Base-by-base conservation (phyloP, 2,797 vertebrate genomes). In the Diglossa cyanea region DNA sequence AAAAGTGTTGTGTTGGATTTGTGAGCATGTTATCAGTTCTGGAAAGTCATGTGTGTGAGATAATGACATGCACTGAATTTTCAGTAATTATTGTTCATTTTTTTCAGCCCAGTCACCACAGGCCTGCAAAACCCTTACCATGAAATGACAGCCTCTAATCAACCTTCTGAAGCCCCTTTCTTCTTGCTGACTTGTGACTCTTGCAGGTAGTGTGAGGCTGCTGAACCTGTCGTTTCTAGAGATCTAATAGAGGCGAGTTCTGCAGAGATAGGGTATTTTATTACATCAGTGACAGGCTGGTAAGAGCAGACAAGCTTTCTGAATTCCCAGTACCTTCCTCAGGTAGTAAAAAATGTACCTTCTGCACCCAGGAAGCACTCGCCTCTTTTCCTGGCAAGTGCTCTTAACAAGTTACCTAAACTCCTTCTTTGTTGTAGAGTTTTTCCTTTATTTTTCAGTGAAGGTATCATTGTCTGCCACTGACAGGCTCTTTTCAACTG, bases 401-500 rank as follows among this genome's bases (percentile, higher is more conserved):
- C 40, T 76, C 35, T 65, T 73, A 88, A 77, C 37, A 40, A 85
- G 18, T 67, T 65, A 44, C 42, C 47, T 71, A 47, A 85, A 80
- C n/a, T 85, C 35, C 61, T 88, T 57, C 63, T 83, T 72, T 11
- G 0, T 66, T 90, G 53, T 48, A 63, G 65, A 66, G 14, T 10
- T 94, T 82, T 93, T 68, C 20, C 42, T 86, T 79, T 91, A 54
- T 80, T 74, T 62, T 89, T 85, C 67, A 20, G 58, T 70, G 81
- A 45, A 77, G 65, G 24, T 76, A 74, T 88, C n/a, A 31, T 78
- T 94, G 60, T 88, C 78, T 91, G 54, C 31, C 51, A 77, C 62
- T 91, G 92, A 68, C 65, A 91, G 47, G 18, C 37, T 94, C 40
- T 95, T 93, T 92, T 89, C 71, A 77, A 51, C 23, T 68, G 62